phyloP scores from a whole-genome alignment of 2,888 invertebrate genomes.

The Strigamia crassipes region DNA sequence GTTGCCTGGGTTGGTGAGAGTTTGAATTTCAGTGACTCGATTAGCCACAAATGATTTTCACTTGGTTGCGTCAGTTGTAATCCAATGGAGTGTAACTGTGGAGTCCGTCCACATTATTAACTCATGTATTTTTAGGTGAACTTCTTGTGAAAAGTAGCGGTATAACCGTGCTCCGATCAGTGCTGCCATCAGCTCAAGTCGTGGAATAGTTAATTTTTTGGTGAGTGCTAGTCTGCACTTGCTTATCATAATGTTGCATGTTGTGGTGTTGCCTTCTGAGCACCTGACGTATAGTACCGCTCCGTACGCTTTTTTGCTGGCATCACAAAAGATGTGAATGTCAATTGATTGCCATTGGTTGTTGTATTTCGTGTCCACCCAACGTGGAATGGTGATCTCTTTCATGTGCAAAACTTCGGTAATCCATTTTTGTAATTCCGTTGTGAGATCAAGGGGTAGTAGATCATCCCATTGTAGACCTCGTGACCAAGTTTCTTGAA shows the following conservation, averaged over 20 bases:
- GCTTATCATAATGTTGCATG: not conserved
- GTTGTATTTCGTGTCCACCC: not conserved
- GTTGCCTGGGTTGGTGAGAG: not conserved
- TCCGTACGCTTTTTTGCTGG: slow-evolving; percentile 37
- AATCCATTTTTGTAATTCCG: not conserved
- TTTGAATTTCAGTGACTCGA: slow-evolving; percentile 36
- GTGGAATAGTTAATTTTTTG: slow-evolving; percentile 6
- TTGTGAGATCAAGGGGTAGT: slow-evolving; percentile 7
- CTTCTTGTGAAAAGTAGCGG: not conserved
- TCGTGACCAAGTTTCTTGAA: slow-evolving; percentile 39
- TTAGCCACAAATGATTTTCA: slow-evolving; percentile 45
- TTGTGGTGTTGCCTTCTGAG: not conserved
- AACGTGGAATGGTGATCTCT: not conserved
- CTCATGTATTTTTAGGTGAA: not conserved
- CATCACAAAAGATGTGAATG: slow-evolving; percentile 28
- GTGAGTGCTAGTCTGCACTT: not conserved
- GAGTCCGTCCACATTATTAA: slow-evolving; percentile 12
- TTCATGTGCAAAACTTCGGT: not conserved
- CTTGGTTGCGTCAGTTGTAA: not conserved
- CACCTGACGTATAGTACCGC: slow-evolving; percentile 7
- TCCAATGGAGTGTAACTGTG: not conserved
- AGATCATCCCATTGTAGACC: slow-evolving; percentile 23
- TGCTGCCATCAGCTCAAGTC: slow-evolving; percentile 30
- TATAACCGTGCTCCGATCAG: not conserved
- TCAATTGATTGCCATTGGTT: not conserved